These are phyloP conservation scores for Epistrophella euchroma DNA, from an alignment of 2,888 invertebrate genomes.

Conservation along the genomic window DNA sequence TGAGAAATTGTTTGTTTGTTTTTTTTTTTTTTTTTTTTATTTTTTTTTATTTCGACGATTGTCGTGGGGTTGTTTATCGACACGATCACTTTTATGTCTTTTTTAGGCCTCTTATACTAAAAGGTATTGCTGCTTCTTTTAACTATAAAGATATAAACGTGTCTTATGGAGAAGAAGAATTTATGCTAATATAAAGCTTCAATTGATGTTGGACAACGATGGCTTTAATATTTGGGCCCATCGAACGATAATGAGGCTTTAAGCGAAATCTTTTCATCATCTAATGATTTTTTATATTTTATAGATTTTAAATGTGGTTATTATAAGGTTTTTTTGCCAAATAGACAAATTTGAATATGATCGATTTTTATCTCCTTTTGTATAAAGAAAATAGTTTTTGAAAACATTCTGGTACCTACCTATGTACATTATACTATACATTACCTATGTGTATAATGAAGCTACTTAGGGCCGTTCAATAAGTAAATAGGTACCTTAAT, in stretches of 20 bases:
- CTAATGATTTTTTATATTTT: constrained; percentile 10
- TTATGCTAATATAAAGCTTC: constrained; percentile 59
- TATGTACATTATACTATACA: too few relatives aligned
- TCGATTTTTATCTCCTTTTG: too few relatives aligned
- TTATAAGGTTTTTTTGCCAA: too few relatives aligned
- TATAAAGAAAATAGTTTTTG: too few relatives aligned
- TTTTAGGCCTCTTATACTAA: constrained; percentile 65
- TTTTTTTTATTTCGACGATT: constrained; percentile 51
- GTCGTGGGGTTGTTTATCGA: constrained; percentile 74
- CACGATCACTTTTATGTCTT: constrained; percentile 75
- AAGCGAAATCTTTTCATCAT: constrained; percentile 49
- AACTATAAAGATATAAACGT: constrained; percentile 13
- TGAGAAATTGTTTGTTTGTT: constrained; percentile 57
- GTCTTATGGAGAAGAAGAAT: constrained; percentile 59
- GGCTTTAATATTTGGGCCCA: constrained; percentile 4
- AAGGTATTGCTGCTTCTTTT: constrained; percentile 16
- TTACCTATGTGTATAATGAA: too few relatives aligned
- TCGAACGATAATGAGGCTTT: constrained; percentile 18
- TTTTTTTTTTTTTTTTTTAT: too few relatives aligned
- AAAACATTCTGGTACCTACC: too few relatives aligned
- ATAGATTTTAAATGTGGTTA: not conserved
- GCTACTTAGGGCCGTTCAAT: too few relatives aligned
- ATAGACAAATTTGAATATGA: too few relatives aligned
- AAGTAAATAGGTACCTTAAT: too few relatives aligned
- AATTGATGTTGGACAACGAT: constrained; percentile 52